Evolutionary conservation across 2,888 invertebrate genomes (phyloP).

Genomic region (Agrochola litura): DNA sequence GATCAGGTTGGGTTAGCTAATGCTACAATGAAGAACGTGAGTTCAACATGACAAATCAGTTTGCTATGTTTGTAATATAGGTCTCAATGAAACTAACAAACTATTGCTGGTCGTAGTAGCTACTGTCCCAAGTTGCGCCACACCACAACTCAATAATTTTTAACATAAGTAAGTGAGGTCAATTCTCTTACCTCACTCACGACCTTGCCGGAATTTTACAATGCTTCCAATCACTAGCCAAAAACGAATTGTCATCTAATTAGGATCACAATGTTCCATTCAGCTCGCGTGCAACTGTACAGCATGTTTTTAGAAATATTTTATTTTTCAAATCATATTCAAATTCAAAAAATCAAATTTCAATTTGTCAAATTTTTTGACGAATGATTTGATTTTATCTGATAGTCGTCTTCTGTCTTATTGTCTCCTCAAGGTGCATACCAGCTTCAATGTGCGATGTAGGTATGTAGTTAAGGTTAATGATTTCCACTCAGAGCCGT

Average conservation of each 20-base stretch:
- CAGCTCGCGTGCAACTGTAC: constrained; percentile 24
- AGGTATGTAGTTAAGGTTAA: background rate
- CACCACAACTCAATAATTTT: background rate
- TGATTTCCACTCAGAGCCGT: background rate
- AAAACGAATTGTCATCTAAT: constrained; percentile 57
- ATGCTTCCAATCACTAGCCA: constrained; percentile 37
- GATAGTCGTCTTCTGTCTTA: background rate
- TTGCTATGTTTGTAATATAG: background rate
- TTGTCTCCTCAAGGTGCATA: no score
- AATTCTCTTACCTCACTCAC: constrained; percentile 4
- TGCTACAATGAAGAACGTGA: constrained; percentile 5
- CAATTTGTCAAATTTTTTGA: no score
- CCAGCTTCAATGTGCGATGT: background rate
- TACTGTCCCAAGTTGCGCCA: background rate
- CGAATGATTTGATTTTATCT: background rate
- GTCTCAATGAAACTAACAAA: background rate
- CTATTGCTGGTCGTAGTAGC: no score
- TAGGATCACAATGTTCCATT: constrained; percentile 50
- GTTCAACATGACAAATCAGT: background rate
- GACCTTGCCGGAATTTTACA: constrained; percentile 28
- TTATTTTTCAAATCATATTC: background rate
- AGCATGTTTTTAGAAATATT: constrained; percentile 10
- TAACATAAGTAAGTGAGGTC: constrained; percentile 2
- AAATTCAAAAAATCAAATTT: no score
- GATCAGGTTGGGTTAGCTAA: background rate